Conservation (phyloP, 2,797 vertebrate genomes). For the Nasua narica region DNA sequence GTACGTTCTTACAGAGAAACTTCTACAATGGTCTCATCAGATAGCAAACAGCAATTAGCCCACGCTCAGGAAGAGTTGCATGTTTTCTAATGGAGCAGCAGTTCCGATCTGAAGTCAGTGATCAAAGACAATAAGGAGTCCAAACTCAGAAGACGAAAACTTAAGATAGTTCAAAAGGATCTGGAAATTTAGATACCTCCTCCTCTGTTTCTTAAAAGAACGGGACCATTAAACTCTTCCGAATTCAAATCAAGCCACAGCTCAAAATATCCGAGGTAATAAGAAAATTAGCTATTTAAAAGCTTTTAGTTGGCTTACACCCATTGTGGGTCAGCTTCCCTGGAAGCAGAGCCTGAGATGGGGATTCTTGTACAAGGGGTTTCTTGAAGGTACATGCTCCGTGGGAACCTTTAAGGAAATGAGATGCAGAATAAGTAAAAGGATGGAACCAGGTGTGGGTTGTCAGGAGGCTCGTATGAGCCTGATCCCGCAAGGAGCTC, state of each 20-base stretch:
- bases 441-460: neutral
- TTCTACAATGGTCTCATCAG: slow-evolving; percentile 58
- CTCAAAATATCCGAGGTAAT: neutral
- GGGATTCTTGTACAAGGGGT: neutral
- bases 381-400: neutral
- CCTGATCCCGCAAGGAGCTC: neutral
- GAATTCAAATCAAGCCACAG: slow-evolving; percentile 32
- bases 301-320: neutral
- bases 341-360: neutral
- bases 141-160: slow-evolving; percentile 15
- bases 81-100: neutral
- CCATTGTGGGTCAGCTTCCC: neutral
- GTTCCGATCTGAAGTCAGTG: slow-evolving; percentile 9
- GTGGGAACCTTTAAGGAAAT: neutral
- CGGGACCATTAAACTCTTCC: slow-evolving; percentile 16
- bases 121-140: slow-evolving; percentile 31
- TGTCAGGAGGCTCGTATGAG: neutral
- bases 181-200: neutral
- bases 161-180: slow-evolving; percentile 34
- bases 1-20: slow-evolving; percentile 41
- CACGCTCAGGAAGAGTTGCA: neutral
- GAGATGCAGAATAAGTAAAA: neutral
- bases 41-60: slow-evolving; percentile 62
- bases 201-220: neutral
- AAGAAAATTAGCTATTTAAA: neutral